These are phyloP conservation scores for Psix sp. DNA, from an alignment of 1,140 invertebrate species.

Conservation along the genomic window DNA sequence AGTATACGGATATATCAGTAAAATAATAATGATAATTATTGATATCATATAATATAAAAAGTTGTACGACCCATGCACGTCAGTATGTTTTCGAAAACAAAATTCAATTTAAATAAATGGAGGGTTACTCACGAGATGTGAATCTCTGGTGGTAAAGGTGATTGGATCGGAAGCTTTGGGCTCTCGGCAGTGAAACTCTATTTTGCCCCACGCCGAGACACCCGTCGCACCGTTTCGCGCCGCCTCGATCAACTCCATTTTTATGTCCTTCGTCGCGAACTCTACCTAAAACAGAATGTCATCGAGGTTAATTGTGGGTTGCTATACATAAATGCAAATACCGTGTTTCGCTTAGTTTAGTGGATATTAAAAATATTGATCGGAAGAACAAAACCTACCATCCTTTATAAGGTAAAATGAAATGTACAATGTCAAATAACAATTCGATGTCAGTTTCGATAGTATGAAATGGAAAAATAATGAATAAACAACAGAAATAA, in stretches of 20 bases:
- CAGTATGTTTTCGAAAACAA: slow-evolving; percentile 52
- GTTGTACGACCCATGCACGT: slow-evolving; percentile 54
- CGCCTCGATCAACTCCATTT: slow-evolving; percentile 92
- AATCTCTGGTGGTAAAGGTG: slow-evolving; percentile 93
- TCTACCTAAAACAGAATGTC: slow-evolving; percentile 83
- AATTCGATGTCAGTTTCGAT: no score
- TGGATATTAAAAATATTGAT: slow-evolving; percentile 1
- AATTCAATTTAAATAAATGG: slow-evolving; percentile 43
- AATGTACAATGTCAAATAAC: no score
- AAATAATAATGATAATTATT: slow-evolving; percentile 42
- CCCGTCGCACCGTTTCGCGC: slow-evolving; percentile 89
- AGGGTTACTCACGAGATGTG: slow-evolving; percentile 85
- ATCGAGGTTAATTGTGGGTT: slow-evolving; percentile 12
- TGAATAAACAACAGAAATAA: no score
- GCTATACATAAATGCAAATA: slow-evolving; percentile 8
- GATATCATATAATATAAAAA: slow-evolving; percentile 35
- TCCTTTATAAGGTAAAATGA: no score
- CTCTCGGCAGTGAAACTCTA: slow-evolving; percentile 93
- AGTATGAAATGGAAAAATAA: no score
- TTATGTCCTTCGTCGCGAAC: slow-evolving; percentile 91
- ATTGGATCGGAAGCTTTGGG: slow-evolving; percentile 91
- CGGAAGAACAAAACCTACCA: no score
- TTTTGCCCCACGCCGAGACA: slow-evolving; percentile 90
- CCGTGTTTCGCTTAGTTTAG: neutral
- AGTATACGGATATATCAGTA: slow-evolving; percentile 27